A percentile compares a stretch with the other conserved stretches of the same genome.
phyloP scores from a whole-genome alignment of 2,797 vertebrate species.

The Urophycis tenuis region DNA sequence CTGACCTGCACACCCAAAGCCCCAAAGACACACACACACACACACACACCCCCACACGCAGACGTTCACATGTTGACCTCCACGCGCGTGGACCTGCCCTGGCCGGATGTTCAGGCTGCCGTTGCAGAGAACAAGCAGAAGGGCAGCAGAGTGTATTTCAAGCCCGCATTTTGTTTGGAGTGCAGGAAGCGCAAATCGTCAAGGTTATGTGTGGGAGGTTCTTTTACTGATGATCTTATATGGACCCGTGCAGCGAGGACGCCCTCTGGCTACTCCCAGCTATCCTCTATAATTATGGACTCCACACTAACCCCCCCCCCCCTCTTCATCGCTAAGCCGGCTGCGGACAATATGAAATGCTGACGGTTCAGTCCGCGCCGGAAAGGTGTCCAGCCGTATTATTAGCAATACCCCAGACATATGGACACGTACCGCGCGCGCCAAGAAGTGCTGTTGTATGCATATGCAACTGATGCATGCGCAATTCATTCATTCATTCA shows the following conservation, averaged over 20 bases:
- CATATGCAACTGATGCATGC: neutral
- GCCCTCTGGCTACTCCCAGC: slow-evolving; percentile 9
- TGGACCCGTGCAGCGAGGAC: neutral
- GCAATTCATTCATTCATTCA: neutral
- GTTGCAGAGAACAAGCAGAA: slow-evolving; percentile 7
- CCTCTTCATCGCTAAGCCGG: neutral
- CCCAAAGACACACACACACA: neutral
- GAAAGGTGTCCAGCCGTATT: neutral
- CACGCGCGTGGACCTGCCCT: neutral
- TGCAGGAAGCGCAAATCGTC: slow-evolving; percentile 5
- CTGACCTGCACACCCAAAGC: neutral
- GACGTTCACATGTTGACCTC: neutral
- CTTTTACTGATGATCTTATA: slow-evolving; percentile 12
- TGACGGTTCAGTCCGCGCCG: neutral
- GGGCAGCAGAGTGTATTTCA: slow-evolving; percentile 4
- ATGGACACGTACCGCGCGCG: neutral
- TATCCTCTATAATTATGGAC: neutral
- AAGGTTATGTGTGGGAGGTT: slow-evolving; percentile 22
- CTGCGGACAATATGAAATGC: neutral
- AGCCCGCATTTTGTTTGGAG: slow-evolving; percentile 9
- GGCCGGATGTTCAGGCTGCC: neutral
- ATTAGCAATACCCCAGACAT: neutral
- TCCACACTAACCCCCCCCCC: neutral
- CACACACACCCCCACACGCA: slow-evolving; percentile 4
- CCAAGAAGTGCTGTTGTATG: neutral